Evolutionary conservation across 1,140 invertebrate species (phyloP).

Genomic region (Atta texana): DNA sequence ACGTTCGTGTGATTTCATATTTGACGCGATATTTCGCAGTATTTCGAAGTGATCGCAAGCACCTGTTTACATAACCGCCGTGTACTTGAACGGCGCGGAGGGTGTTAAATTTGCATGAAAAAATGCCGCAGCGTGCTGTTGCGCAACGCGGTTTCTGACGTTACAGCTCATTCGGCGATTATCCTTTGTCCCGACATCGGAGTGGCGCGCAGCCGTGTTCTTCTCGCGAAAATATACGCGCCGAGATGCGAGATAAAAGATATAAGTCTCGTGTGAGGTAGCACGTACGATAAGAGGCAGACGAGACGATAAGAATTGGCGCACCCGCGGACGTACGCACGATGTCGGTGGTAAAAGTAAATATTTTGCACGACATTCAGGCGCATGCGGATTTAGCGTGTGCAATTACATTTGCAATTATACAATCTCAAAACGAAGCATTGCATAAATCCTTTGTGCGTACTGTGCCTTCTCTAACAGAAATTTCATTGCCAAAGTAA

Average conservation of each 20-base stretch:
- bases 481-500: background rate
- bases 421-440: slow-evolving; percentile 35
- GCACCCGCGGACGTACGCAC: slow-evolving; percentile 32
- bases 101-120: slow-evolving; percentile 63
- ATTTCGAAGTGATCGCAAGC: slow-evolving; percentile 28
- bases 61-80: slow-evolving; percentile 40
- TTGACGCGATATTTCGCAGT: background rate
- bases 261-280: slow-evolving; percentile 58
- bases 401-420: slow-evolving; percentile 53
- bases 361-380: slow-evolving; percentile 57
- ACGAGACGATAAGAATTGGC: slow-evolving; percentile 38
- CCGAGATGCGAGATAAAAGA: slow-evolving; percentile 58
- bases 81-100: slow-evolving; percentile 14
- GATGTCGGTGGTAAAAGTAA: slow-evolving; percentile 44
- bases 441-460: slow-evolving; percentile 1
- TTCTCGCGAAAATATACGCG: slow-evolving; percentile 53
- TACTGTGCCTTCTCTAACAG: background rate
- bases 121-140: slow-evolving; percentile 35
- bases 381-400: slow-evolving; percentile 48
- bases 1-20: slow-evolving; percentile 30
- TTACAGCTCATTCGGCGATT: slow-evolving; percentile 63
- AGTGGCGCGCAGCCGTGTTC: slow-evolving; percentile 4
- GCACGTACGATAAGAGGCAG: slow-evolving; percentile 48
- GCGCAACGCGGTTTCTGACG: slow-evolving; percentile 58
- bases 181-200: slow-evolving; percentile 49